Evolutionary conservation across 1,140 invertebrate genomes (phyloP).

Genomic region (Drosophila sproati): DNA sequence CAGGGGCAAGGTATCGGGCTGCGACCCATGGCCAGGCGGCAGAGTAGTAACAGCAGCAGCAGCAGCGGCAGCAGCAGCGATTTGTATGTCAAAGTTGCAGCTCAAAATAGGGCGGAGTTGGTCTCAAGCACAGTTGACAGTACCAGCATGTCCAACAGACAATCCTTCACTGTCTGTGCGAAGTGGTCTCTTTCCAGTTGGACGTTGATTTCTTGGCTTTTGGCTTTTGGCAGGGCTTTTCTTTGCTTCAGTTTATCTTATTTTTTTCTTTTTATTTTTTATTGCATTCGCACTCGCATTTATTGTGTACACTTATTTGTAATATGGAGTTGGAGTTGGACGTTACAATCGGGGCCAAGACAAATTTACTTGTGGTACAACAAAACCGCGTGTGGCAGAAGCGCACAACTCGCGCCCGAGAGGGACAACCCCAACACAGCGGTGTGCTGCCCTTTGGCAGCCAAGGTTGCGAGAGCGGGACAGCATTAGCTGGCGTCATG

Average conservation of each 20-base stretch:
- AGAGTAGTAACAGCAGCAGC: too few species aligned
- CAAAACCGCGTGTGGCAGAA: conserved; percentile 37
- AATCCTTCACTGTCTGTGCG: neutral
- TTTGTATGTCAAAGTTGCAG: conserved; percentile 3
- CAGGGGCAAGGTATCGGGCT: conserved; percentile 4
- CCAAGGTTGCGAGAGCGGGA: conserved; percentile 25
- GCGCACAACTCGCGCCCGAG: conserved; percentile 16
- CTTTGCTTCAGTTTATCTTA: neutral
- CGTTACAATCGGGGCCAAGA: conserved; percentile 74
- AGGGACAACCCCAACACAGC: conserved; percentile 36
- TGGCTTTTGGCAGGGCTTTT: neutral
- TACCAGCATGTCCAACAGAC: neutral
- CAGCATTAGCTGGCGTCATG: conserved; percentile 16
- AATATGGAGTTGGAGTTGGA: conserved; percentile 6
- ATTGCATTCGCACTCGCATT: conserved; percentile 12
- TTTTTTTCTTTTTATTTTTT: neutral
- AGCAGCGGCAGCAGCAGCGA: neutral
- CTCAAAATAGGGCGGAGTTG: conserved; percentile 44
- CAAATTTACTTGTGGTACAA: conserved; percentile 77
- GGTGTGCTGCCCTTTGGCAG: neutral
- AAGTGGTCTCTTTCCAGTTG: neutral
- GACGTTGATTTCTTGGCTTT: neutral
- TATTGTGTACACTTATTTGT: conserved; percentile 49
- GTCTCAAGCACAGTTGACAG: neutral
- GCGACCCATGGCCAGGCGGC: conserved; percentile 16